Percentiles rank a stretch among this genome's conserved stretches.
phyloP scores from a whole-genome alignment of 1,140 invertebrate species.

The Archivesica marissinica region DNA sequence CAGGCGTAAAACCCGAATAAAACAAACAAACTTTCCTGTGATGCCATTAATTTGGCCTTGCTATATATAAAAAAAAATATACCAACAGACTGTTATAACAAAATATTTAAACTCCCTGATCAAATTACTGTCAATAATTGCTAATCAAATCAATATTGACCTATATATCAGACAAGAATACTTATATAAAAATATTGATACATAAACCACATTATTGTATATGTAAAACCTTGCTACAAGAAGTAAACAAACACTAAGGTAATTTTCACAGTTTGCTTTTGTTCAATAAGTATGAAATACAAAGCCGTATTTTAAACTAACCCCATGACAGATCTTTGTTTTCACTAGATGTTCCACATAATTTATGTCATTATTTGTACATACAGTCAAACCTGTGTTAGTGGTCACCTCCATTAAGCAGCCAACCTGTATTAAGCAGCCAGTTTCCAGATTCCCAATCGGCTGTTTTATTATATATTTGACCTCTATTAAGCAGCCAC shows the following conservation, averaged over 20 bases:
- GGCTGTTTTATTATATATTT: no score
- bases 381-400: no score
- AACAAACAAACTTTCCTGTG: no score
- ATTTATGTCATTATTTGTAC: slow-evolving; percentile 21
- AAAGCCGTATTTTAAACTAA: neutral
- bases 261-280: slow-evolving; percentile 27
- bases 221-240: slow-evolving; percentile 2
- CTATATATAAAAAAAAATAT: no score
- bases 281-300: slow-evolving; percentile 7
- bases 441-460: no score
- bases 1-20: no score
- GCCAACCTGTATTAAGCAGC: no score
- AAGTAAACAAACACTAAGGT: neutral
- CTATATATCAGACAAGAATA: slow-evolving; percentile 5
- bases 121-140: slow-evolving; percentile 8
- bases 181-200: neutral
- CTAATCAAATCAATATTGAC: slow-evolving; percentile 8
- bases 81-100: slow-evolving; percentile 10
- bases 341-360: neutral
- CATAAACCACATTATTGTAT: neutral
- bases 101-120: slow-evolving; percentile 15
- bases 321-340: slow-evolving; percentile 22
- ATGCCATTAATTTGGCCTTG: no score
- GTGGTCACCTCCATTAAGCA: no score
- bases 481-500: no score